These are phyloP conservation scores for Luehdorfia chinensis DNA, from an alignment of 1,140 invertebrate species.

Conservation along the genomic window DNA sequence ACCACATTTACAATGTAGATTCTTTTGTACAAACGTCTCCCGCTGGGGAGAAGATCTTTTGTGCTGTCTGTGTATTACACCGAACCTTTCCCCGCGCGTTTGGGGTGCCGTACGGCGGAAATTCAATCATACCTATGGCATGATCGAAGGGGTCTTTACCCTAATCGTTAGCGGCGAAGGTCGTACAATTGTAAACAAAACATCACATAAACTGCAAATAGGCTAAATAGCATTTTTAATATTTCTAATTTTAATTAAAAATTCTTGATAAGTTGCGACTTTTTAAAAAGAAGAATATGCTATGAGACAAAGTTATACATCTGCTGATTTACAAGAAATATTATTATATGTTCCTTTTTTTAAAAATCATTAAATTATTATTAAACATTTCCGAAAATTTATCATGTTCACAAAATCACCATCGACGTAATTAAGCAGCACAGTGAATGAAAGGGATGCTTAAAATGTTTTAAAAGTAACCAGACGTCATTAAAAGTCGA, in stretches of 20 bases:
- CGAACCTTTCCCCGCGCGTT: neutral
- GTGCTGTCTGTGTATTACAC: neutral
- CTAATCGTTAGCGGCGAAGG: slow-evolving; percentile 19
- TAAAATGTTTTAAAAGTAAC: neutral
- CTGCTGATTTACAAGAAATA: slow-evolving; percentile 15
- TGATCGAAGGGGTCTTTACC: slow-evolving; percentile 23
- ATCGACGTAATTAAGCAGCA: slow-evolving; percentile 3
- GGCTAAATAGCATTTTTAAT: neutral
- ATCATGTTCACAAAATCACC: slow-evolving; percentile 2
- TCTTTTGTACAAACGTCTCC: too few species aligned
- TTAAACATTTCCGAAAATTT: too few species aligned
- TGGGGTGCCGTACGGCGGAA: slow-evolving; percentile 24
- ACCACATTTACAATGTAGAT: too few species aligned
- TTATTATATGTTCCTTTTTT: slow-evolving; percentile 17
- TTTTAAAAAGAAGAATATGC: too few species aligned
- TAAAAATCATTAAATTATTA: too few species aligned
- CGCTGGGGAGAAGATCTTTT: too few species aligned
- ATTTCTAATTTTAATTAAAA: neutral
- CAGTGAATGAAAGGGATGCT: neutral
- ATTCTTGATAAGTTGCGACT: too few species aligned
- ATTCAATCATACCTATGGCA: slow-evolving; percentile 31
- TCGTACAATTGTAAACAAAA: slow-evolving; percentile 15
- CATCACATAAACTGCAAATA: neutral
- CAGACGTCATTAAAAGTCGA: neutral
- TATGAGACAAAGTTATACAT: neutral